Base-by-base conservation (phyloP, 2,888 invertebrate genomes). In the Drosophila neutralis region DNA sequence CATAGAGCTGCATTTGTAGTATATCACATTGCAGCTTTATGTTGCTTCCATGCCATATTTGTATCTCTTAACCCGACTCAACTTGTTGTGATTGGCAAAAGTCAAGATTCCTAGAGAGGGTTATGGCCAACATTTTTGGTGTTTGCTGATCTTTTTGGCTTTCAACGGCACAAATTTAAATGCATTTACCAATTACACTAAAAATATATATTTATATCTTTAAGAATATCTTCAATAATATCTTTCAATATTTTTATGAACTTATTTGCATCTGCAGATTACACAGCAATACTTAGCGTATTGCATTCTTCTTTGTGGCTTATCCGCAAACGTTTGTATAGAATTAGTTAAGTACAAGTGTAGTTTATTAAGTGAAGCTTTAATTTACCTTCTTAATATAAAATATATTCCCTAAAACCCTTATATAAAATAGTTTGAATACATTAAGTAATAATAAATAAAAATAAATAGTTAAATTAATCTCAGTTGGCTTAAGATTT, bases 51-150 rank as follows among this genome's bases (percentile, higher is more conserved):
- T 59, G 67, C 84, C 84, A 72, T 72, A 72, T 72, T 72, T 72
- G 71, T 73, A 56, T 24, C 65, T 61, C 54, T 24, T 24, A 77
- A 64, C 65, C 69, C 58, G 53, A 35, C 67, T 67, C 71, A 54
- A 68, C 71, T 45, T 66, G 60, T 74, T 60, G 66, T 68, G 73
- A 73, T 64, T 76, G 73, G 73, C 77, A 77, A 73, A 69, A 83
- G 76, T 69, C 69, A 76, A 74, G 69, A 54, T 63, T 60, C 62
- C 72, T 67, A 4, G 8, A 18, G 62, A 64, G 61, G 69, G 72
- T 77, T 82, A 74, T 65, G 67, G 76, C 78, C 74, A 81, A 76
- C 24, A 61, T 80, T 79, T 61, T 73, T 83, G 84, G 82, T 87
- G 87, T 80, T 80, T 48, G 48, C 35, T 77, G 77, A 82, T 76